These are phyloP conservation scores for Philereme vetulata DNA, from an alignment of 2,888 invertebrate species.

Conservation along the genomic window DNA sequence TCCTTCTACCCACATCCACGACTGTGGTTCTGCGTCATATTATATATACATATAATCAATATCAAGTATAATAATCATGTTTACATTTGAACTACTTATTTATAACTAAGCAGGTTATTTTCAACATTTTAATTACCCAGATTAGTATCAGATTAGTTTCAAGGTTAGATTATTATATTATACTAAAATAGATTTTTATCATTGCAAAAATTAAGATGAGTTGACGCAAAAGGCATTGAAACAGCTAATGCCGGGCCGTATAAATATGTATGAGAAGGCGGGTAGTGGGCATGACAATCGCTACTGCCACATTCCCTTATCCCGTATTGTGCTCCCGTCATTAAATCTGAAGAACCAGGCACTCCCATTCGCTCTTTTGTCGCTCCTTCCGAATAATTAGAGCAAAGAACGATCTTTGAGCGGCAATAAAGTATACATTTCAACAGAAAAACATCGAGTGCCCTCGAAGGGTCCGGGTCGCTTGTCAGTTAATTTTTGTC, in stretches of 20 bases:
- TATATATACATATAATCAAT: too few species aligned
- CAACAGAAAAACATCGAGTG: slow-evolving; percentile 69
- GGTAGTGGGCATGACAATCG: slow-evolving; percentile 61
- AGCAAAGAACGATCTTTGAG: slow-evolving; percentile 60
- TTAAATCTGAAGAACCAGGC: slow-evolving; percentile 68
- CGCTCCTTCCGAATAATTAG: slow-evolving; percentile 81
- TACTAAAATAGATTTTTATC: not conserved
- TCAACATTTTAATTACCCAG: too few species aligned
- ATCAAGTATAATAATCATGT: too few species aligned
- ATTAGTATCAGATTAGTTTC: too few species aligned
- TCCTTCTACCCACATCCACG: too few species aligned
- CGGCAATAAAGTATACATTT: slow-evolving; percentile 78
- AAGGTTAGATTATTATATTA: too few species aligned
- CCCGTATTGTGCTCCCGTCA: slow-evolving; percentile 69
- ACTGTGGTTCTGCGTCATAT: too few species aligned
- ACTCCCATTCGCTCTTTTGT: slow-evolving; percentile 75
- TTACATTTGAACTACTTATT: too few species aligned
- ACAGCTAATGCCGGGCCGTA: slow-evolving; percentile 38
- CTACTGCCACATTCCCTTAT: slow-evolving; percentile 66
- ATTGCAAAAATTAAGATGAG: slow-evolving; percentile 8
- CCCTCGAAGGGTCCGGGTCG: slow-evolving; percentile 58
- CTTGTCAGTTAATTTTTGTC: slow-evolving; percentile 74
- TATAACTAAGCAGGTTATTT: too few species aligned
- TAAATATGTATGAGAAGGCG: slow-evolving; percentile 80
- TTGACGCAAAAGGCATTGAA: slow-evolving; percentile 21